A percentile compares a stretch with the other conserved stretches of the same genome.
phyloP scores from a whole-genome alignment of 2,797 vertebrate genomes.

The Psittacula echo region DNA sequence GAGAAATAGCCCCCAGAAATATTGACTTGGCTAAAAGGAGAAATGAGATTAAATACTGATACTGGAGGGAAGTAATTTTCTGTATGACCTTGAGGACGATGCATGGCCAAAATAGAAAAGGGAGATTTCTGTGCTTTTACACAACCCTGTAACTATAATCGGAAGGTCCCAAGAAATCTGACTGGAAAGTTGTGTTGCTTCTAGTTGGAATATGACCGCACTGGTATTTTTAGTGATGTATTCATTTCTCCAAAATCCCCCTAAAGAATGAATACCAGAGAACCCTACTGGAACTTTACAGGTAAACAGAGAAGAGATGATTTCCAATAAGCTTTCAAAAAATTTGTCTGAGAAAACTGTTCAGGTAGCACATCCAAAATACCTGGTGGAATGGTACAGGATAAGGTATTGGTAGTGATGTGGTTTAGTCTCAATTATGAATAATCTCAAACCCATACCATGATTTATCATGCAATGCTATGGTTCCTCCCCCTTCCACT shows the following conservation, averaged over 20 bases:
- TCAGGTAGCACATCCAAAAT: not conserved
- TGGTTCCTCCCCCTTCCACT: not conserved
- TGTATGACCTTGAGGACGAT: not conserved
- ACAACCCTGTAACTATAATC: not conserved
- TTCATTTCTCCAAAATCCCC: not conserved
- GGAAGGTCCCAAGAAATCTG: slow-evolving; percentile 25
- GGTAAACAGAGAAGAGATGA: not conserved
- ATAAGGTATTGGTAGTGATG: not conserved
- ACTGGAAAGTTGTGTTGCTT: not conserved
- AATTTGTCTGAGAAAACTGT: not conserved
- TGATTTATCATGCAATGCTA: not conserved
- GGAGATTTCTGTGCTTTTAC: slow-evolving; percentile 48
- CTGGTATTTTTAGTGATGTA: slow-evolving; percentile 10
- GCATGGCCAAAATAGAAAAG: not conserved
- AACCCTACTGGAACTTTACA: not conserved
- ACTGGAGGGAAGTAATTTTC: not conserved
- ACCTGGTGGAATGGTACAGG: not conserved
- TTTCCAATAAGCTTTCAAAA: not conserved
- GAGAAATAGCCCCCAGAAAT: not conserved
- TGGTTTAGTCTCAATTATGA: not conserved
- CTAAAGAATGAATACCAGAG: not conserved
- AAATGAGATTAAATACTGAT: not conserved
- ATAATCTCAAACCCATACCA: slow-evolving; percentile 18
- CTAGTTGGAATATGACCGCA: not conserved
- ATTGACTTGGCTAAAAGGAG: not conserved